phyloP scores from a whole-genome alignment of 2,113 vertebrate genomes.

The Ceratotherium simum region DNA sequence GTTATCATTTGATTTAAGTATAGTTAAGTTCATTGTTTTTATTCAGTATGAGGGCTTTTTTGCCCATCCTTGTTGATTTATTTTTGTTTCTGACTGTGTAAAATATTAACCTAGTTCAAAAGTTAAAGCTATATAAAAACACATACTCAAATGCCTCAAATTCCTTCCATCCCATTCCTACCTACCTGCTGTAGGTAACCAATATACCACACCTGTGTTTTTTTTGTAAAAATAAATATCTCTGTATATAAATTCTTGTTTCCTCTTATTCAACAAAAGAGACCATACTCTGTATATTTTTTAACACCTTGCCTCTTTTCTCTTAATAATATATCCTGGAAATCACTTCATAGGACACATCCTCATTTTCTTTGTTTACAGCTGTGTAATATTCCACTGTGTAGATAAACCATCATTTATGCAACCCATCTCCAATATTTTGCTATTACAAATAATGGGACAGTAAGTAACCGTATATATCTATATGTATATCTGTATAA shows the following conservation, averaged over 20 bases:
- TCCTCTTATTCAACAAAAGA: background rate
- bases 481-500: background rate
- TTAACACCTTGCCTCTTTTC: background rate
- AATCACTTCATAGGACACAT: no score
- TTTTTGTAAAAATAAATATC: background rate
- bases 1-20: background rate
- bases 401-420: background rate
- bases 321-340: background rate
- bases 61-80: background rate
- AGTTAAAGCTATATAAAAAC: background rate
- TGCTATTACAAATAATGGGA: background rate
- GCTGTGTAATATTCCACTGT: background rate
- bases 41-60: background rate
- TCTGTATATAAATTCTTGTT: background rate
- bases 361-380: background rate
- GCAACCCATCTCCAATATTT: background rate
- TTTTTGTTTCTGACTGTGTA: background rate
- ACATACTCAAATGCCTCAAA: background rate
- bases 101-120: background rate
- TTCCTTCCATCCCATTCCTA: background rate
- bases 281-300: background rate
- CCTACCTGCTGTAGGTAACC: background rate
- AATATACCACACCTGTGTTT: background rate
- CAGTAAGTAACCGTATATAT: background rate
- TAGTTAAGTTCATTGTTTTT: background rate